Base-by-base conservation (phyloP, 2,888 invertebrate species). In the Drosophila pseudotakahashii region DNA sequence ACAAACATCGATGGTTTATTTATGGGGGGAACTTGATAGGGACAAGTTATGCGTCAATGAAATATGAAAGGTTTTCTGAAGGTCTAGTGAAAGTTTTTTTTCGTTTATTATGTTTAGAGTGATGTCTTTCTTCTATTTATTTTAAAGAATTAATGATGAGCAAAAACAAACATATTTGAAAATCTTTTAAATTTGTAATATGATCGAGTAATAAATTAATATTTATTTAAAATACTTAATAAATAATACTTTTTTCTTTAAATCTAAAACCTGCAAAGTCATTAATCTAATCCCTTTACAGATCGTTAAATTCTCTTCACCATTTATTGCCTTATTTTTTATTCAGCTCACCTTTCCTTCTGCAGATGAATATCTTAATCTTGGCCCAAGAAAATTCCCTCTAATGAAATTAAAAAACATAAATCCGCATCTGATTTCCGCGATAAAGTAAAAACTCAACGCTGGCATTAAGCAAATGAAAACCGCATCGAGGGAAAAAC, bases 381-480 rank as follows among this genome's bases (percentile, higher is more conserved):
- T 4, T 44, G 6, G 2, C 23, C 6, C 10, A 11, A n/a, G 3
- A 19, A 57, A 55, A 16, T 26, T 10, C 34, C 7, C 10, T 32
- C 32, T 64, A 66, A 66, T 63, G 39, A 26, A 66, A 66, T 64
- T 64, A 64, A 66, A 64, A 66, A 63, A 23, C 52, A 60, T 69
- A 69, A 69, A 68, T 59, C 59, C 41, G 14, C 30, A 48, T 47
- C 41, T 47, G 36, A 59, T 16, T 10, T 41, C 34, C 13, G 26
- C 30, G 30, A 45, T 60, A 36, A 64, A 64, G 52, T 52, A 39
- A 57, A 51, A 75, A 44, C 53, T 62, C 66, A 26, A 48, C 44
- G 34, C 48, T 47, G 66, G 42, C 71, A 53, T 52, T 53, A 61
- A 63, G 63, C 58, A 59, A 54, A 73, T 66, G 39, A 66, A 73